Percentiles rank a stretch among this genome's conserved stretches.
These are phyloP conservation scores for Drosophila flavopinicola DNA, from an alignment of 2,888 invertebrate genomes.

Conservation along the genomic window DNA sequence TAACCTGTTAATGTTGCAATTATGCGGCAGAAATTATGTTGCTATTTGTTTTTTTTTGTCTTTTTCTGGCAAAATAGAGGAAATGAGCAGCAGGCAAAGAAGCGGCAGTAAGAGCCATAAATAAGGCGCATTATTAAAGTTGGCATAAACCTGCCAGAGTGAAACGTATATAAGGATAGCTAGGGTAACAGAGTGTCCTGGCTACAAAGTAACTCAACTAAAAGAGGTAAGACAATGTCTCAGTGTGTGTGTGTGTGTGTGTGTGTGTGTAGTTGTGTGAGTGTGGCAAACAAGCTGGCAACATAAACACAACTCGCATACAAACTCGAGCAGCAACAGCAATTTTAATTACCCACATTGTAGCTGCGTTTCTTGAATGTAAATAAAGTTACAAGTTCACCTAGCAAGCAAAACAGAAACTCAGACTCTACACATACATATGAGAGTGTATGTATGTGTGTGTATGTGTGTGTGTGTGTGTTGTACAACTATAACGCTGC, in stretches of 20 bases:
- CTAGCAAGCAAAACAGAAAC: slow-evolving; percentile 27
- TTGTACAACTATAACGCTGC: slow-evolving; percentile 2
- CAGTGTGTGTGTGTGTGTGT: background rate
- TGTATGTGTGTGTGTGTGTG: slow-evolving; percentile 5
- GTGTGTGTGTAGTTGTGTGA: slow-evolving; percentile 17
- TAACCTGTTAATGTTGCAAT: slow-evolving; percentile 78
- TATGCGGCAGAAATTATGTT: slow-evolving; percentile 73
- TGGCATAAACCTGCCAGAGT: slow-evolving; percentile 29
- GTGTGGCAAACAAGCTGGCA: slow-evolving; percentile 44
- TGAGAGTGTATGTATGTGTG: background rate
- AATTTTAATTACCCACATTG: slow-evolving; percentile 79
- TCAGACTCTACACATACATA: background rate
- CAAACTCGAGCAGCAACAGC: slow-evolving; percentile 40
- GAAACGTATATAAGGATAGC: slow-evolving; percentile 29
- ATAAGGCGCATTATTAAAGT: slow-evolving; percentile 62
- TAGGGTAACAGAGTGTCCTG: slow-evolving; percentile 4
- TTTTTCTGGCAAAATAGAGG: slow-evolving; percentile 2
- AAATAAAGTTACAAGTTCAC: slow-evolving; percentile 49
- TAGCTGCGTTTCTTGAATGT: slow-evolving; percentile 42
- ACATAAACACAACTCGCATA: slow-evolving; percentile 55
- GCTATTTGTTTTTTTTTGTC: slow-evolving; percentile 23
- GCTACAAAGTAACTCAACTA: slow-evolving; percentile 37
- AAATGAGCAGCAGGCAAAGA: background rate
- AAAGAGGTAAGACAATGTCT: slow-evolving; percentile 29
- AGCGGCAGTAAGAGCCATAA: slow-evolving; percentile 41